Evolutionary conservation across 1,140 invertebrate genomes (phyloP), one percentile per base, ranked within the genome.

Genomic region (Monochamus saltuarius): DNA sequence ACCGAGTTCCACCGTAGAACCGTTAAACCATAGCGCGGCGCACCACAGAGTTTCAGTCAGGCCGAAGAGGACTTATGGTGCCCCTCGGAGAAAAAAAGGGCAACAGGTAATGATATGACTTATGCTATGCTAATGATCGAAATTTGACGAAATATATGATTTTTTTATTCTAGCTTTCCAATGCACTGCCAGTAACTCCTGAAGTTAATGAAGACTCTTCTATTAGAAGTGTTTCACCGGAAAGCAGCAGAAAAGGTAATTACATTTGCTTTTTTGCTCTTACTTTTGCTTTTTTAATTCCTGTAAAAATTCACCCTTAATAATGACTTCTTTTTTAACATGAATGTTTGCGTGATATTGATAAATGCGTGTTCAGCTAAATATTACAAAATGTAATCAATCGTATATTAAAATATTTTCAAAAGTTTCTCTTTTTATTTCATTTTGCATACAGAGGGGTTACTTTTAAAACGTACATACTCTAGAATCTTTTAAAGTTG

Each of bases 11-110:
- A 70, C 69, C 8, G 67, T 76, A 17, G 80, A 85, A 61, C 84
- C 87, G 38, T 79, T 91, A 47, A 89, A 86, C 70, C 89, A 90
- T 73, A 86, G 85, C n/a, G 89, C 88, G 13, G 89, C 89, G 36
- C 82, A 82, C 58, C 89, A 91, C 79, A 87, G 89, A 75, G 89
- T 90, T 80, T 83, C 88, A 37, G 84, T 91, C 37, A 80, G 85
- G 34, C 89, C 89, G n/a, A 84, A 85, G 63, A 80, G 88, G 65
- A 89, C 86, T 16, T 86, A 89, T 70, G 87, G 85, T 17, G 85
- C 86, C 14, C 87, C 87, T 7, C 75, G 87, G 29, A 79, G 85
- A 58, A 80, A 83, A 69, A 79, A 83, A 68, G 78, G 81, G 17
- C 80, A 81, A 45, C 47, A 51, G 38, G 57, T 59, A 52, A n/a